Percentiles rank a stretch among this genome's conserved stretches.
These are phyloP conservation scores for Staurois parvus DNA, from an alignment of 2,797 vertebrate species.

Conservation along the genomic window DNA sequence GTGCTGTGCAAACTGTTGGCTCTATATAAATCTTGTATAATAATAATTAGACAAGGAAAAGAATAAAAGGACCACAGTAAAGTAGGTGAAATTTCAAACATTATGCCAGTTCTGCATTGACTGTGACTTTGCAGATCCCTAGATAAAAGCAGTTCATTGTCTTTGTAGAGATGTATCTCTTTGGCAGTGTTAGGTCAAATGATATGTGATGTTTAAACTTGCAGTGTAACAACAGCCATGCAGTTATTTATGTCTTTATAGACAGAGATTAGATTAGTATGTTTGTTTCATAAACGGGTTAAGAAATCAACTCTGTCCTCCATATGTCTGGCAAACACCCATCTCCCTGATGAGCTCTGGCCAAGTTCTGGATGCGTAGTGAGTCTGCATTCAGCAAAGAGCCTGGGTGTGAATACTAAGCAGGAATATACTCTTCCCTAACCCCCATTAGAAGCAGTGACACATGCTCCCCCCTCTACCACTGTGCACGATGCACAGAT, in stretches of 20 bases:
- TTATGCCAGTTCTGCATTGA: not conserved
- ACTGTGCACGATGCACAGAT: slow-evolving; percentile 21
- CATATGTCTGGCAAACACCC: slow-evolving; percentile 55
- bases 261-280: slow-evolving; percentile 1
- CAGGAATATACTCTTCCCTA: slow-evolving; percentile 47
- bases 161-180: too few species aligned
- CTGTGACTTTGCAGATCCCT: not conserved
- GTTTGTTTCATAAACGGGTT: slow-evolving; percentile 37
- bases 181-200: not conserved
- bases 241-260: not conserved
- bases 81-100: too few species aligned
- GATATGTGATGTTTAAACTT: not conserved
- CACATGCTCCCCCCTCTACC: slow-evolving; percentile 33
- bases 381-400: slow-evolving; percentile 60
- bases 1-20: too few species aligned
- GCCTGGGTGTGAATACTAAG: slow-evolving; percentile 61
- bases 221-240: not conserved
- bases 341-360: slow-evolving; percentile 54
- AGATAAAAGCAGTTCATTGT: too few species aligned
- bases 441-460: slow-evolving; percentile 23
- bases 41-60: too few species aligned
- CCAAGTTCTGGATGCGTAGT: slow-evolving; percentile 51
- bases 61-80: too few species aligned
- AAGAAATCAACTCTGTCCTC: slow-evolving; percentile 54
- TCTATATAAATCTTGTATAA: too few species aligned